These are phyloP conservation scores for Hydrolagus affinis DNA, from an alignment of 2,113 vertebrate genomes.

Conservation along the genomic window DNA sequence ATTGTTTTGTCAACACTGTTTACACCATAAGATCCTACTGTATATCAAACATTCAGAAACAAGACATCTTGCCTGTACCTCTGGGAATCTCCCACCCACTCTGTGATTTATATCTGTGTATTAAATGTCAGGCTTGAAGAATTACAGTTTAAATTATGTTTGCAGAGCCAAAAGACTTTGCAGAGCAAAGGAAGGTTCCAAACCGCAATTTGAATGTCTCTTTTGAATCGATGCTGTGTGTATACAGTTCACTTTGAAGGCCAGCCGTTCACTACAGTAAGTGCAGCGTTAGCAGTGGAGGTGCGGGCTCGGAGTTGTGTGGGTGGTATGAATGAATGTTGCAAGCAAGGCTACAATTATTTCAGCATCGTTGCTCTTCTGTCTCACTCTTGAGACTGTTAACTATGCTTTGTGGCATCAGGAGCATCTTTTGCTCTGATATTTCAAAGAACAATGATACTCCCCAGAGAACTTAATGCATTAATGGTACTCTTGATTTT, in stretches of 20 bases:
- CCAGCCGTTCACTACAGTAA: neutral
- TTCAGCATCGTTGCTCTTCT: neutral
- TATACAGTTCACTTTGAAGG: conserved; percentile 16
- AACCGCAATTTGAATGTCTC: conserved; percentile 19
- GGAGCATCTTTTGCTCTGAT: conserved; percentile 23
- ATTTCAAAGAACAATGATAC: conserved; percentile 16
- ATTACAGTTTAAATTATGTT: conserved; percentile 10
- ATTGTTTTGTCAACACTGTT: neutral
- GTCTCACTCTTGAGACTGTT: neutral
- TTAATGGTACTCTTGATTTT: neutral
- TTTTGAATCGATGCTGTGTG: conserved; percentile 21
- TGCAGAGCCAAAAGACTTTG: neutral
- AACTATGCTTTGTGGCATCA: neutral
- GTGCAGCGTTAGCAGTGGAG: conserved; percentile 26
- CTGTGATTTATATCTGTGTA: conserved; percentile 31
- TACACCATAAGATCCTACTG: neutral
- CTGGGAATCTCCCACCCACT: neutral
- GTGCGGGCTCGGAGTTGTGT: conserved; percentile 8
- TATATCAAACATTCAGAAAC: neutral
- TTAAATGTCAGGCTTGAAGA: conserved; percentile 32
- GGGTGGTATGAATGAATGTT: conserved; percentile 1
- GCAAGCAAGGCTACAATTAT: conserved; percentile 1
- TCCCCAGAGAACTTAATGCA: neutral
- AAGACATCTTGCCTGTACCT: neutral
- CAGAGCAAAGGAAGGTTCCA: conserved; percentile 27